A percentile compares a stretch with the other conserved stretches of the same genome.
Evolutionary conservation across 2,888 invertebrate genomes (phyloP).

Genomic region (Trichopria drosophilae): DNA sequence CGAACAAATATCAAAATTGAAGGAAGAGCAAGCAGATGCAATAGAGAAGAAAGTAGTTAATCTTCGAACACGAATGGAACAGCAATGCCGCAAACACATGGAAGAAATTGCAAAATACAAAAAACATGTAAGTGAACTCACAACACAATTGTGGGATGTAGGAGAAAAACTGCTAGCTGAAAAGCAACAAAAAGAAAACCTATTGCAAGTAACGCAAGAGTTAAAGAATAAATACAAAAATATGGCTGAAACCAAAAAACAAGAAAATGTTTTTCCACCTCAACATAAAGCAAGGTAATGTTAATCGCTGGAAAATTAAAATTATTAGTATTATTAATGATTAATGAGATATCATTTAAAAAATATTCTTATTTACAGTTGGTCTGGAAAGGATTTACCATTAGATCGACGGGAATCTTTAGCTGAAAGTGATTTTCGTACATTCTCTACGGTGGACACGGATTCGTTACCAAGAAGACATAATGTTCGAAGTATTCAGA

Average conservation of each 20-base stretch:
- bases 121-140: conserved; percentile 62
- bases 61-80: conserved; percentile 47
- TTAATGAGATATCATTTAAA: no score
- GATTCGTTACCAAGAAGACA: conserved; percentile 43
- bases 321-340: no score
- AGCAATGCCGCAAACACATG: conserved; percentile 50
- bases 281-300: no score
- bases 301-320: no score
- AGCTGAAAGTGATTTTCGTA: conserved; percentile 25
- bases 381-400: conserved; percentile 41
- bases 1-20: conserved; percentile 64
- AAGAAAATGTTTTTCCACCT: no score
- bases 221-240: conserved; percentile 30
- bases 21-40: conserved; percentile 62
- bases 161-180: conserved; percentile 66
- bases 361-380: conserved; percentile 36
- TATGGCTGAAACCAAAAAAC: no score
- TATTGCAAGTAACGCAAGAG: conserved; percentile 53
- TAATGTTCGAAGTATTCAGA: conserved; percentile 51
- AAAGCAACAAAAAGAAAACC: conserved; percentile 64
- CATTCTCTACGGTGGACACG: conserved; percentile 7
- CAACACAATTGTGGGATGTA: conserved; percentile 65
- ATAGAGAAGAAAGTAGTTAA: conserved; percentile 60
- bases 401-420: conserved; percentile 26
- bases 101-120: conserved; percentile 60